These are phyloP conservation scores for Drosophila pseudotalamancana DNA, from an alignment of 2,888 invertebrate species.

Conservation along the genomic window DNA sequence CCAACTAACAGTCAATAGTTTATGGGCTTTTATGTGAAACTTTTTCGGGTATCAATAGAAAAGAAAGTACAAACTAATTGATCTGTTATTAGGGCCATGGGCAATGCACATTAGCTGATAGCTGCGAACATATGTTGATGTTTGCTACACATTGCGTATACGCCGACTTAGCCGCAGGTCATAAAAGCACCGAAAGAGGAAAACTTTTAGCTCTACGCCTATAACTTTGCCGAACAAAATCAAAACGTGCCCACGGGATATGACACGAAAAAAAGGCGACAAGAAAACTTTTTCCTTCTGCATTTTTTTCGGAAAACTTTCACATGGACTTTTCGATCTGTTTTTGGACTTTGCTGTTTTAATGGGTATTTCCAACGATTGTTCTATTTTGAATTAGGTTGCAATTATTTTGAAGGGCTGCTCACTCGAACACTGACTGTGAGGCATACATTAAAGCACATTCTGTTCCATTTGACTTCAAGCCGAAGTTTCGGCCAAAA, in stretches of 20 bases:
- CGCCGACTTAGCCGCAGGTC: constrained; percentile 37
- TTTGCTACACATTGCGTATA: constrained; percentile 47
- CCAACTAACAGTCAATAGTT: constrained; percentile 12
- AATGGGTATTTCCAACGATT: constrained; percentile 28
- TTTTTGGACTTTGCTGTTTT: constrained; percentile 19
- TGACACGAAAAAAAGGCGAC: constrained; percentile 33
- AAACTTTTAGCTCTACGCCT: constrained; percentile 48
- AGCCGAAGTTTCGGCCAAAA: background rate
- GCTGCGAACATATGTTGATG: constrained; percentile 22
- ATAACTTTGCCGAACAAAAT: constrained; percentile 47
- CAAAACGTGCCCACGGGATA: constrained; percentile 60
- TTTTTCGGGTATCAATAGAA: constrained; percentile 1
- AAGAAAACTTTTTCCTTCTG: constrained; percentile 51
- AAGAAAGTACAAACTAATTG: constrained; percentile 53
- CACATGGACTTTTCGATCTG: constrained; percentile 14
- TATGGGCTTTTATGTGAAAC: constrained; percentile 1
- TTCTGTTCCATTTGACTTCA: constrained; percentile 21
- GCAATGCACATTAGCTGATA: constrained; percentile 37
- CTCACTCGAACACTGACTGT: background rate
- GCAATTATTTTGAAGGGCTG: constrained; percentile 11
- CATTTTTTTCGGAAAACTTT: constrained; percentile 27
- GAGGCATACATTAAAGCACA: constrained; percentile 45
- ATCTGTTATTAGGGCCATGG: constrained; percentile 52
- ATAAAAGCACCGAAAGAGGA: constrained; percentile 44
- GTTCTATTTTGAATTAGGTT: constrained; percentile 27